Percentiles rank a stretch among this genome's conserved stretches.
These are phyloP conservation scores for Lordiphosa andalusiaca DNA, from an alignment of 2,888 invertebrate genomes.

Conservation along the genomic window DNA sequence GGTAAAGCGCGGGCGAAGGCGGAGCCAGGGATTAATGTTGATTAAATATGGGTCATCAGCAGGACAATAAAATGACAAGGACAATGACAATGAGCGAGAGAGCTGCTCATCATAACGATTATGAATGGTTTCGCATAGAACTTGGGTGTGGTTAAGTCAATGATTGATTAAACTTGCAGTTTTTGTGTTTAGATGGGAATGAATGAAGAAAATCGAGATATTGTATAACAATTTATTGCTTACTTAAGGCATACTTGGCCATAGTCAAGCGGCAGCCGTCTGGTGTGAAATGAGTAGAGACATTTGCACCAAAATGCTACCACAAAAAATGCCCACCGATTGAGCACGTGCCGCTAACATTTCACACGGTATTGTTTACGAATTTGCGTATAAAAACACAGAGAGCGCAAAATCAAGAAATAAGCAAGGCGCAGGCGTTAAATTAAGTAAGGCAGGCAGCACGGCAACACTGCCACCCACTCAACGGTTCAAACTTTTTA, in stretches of 20 bases:
- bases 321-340: constrained; percentile 3
- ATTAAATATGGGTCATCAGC: constrained; percentile 68
- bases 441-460: constrained; percentile 22
- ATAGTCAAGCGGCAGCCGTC: constrained; percentile 35
- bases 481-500: constrained; percentile 19
- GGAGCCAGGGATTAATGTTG: constrained; percentile 54
- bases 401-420: constrained; percentile 37
- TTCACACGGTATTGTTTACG: constrained; percentile 55
- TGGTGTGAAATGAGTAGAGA: constrained; percentile 46
- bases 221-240: constrained; percentile 38
- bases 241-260: constrained; percentile 58
- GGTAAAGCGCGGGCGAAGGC: not conserved
- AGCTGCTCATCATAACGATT: constrained; percentile 37
- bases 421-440: constrained; percentile 57
- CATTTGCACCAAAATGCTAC: constrained; percentile 53
- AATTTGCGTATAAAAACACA: constrained; percentile 65
- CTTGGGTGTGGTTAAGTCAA: constrained; percentile 4
- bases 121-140: constrained; percentile 23
- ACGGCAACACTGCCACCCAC: constrained; percentile 59
- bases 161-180: constrained; percentile 36
- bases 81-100: constrained; percentile 39
- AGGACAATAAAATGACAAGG: constrained; percentile 21
- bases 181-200: constrained; percentile 1
- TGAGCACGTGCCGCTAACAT: constrained; percentile 48
- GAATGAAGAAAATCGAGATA: not conserved